phyloP scores from a whole-genome alignment of 92 coral and sea anemone genomes.

The Parazoanthus swiftii region DNA sequence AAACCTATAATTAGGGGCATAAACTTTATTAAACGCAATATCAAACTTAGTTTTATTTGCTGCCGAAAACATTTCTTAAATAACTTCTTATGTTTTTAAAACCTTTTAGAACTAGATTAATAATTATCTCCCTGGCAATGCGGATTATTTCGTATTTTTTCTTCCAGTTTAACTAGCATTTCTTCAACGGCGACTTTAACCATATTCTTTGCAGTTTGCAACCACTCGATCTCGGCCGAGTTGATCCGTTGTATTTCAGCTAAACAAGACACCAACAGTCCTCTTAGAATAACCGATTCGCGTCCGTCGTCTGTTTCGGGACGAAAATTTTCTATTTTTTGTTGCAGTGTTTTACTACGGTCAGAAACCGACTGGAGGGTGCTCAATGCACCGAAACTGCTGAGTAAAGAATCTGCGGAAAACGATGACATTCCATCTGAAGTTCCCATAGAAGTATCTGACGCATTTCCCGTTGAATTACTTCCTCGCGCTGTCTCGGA shows the following conservation, averaged over 20 bases:
- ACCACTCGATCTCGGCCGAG: constrained; percentile 62
- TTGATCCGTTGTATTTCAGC: constrained; percentile 68
- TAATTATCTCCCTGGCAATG: constrained; percentile 40
- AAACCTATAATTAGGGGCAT: no score
- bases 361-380: constrained; percentile 56
- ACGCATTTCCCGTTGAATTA: constrained; percentile 35
- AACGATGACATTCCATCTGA: constrained; percentile 13
- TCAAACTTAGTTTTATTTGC: no score
- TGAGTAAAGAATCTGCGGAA: constrained; percentile 56
- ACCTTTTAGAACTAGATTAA: not conserved
- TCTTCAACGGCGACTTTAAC: constrained; percentile 65
- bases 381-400: constrained; percentile 38
- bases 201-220: constrained; percentile 67
- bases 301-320: constrained; percentile 56
- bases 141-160: constrained; percentile 52
- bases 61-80: no score
- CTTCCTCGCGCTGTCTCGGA: constrained; percentile 36
- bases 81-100: no score
- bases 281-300: constrained; percentile 63
- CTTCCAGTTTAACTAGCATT: constrained; percentile 53
- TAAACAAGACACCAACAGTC: constrained; percentile 57
- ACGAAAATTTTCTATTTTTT: constrained; percentile 55
- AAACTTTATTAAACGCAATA: not conserved
- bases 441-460: constrained; percentile 3
- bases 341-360: constrained; percentile 67